Evolutionary conservation across 2,888 invertebrate species (phyloP), one percentile per base, ranked within the genome.

Genomic region (Ormia ochracea): DNA sequence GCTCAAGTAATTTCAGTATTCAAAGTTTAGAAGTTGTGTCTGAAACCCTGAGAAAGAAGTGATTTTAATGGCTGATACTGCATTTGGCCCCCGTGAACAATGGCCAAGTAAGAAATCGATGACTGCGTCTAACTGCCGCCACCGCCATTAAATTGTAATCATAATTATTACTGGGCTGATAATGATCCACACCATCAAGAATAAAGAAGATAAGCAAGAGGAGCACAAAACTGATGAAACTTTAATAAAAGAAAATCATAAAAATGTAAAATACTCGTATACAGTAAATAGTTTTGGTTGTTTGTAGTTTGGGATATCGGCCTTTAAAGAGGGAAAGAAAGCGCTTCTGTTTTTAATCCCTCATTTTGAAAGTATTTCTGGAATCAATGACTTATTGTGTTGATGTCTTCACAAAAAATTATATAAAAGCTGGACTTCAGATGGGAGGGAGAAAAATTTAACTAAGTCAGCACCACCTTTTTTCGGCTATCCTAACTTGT

Each of bases 81-180:
- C 45, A 66, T 45, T 65, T 38, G 70, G 50, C 36, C 28, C 33
- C 33, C 66, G 14, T 31, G 48, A 70, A 59, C 31, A 43, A 61
- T 28, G 14, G 26, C 19, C 33, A 33, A 12, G 56, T 58, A 58
- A 58, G 48, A 41, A 63, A 73, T 76, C 56, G 69, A 76, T 23
- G 76, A 74, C 56, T 76, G 76, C 69, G 68, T 41, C 76, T 58
- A 69, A 76, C 80, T 80, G 80, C 80, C 80, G 80, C 76, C 76
- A 76, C 76, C 80, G 56, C 80, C 80, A 80, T 80, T 80, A 80
- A 76, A 72, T 73, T 73, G 73, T 76, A 80, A 80, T 54, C 73
- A 58, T 72, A 76, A 76, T 80, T 72, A 76, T 76, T 76, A 80
- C 72, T 68, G 56, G 63, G 73, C 76, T 76, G 73, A 76, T 76